Evolutionary conservation across 2,888 invertebrate species (phyloP).

Genomic region (Pyrrhosoma nymphula): DNA sequence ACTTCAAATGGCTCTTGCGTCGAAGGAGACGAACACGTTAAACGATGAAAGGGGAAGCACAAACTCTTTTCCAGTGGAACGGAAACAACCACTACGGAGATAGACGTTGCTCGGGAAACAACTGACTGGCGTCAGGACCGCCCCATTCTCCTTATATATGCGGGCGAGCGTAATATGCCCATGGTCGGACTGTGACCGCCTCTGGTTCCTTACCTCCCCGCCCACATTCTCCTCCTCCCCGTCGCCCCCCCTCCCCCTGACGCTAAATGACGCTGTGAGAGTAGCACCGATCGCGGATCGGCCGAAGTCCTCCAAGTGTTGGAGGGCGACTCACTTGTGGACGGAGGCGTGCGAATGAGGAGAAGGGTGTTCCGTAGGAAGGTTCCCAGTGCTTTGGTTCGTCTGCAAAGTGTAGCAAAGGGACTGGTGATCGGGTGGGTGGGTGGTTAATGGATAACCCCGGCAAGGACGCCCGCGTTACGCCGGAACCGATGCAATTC

Average conservation of each 20-base stretch:
- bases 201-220: neutral
- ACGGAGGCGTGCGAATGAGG: neutral
- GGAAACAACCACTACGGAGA: slow-evolving; percentile 39
- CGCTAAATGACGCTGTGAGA: neutral
- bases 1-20: neutral
- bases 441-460: slow-evolving; percentile 3
- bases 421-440: neutral
- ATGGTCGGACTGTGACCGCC: neutral
- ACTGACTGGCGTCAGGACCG: slow-evolving; percentile 56
- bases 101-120: slow-evolving; percentile 46
- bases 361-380: slow-evolving; percentile 12
- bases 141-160: slow-evolving; percentile 57
- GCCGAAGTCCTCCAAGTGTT: neutral
- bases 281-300: too few species aligned
- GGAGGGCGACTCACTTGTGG: neutral
- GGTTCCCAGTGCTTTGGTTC: neutral
- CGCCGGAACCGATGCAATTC: neutral
- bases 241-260: neutral
- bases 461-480: slow-evolving; percentile 32
- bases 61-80: neutral
- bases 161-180: neutral
- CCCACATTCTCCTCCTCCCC: neutral
- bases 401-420: neutral
- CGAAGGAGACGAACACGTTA: neutral
- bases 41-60: slow-evolving; percentile 10